Base-by-base conservation (phyloP, 2,797 vertebrate species). In the Cephalopachus bancanus region DNA sequence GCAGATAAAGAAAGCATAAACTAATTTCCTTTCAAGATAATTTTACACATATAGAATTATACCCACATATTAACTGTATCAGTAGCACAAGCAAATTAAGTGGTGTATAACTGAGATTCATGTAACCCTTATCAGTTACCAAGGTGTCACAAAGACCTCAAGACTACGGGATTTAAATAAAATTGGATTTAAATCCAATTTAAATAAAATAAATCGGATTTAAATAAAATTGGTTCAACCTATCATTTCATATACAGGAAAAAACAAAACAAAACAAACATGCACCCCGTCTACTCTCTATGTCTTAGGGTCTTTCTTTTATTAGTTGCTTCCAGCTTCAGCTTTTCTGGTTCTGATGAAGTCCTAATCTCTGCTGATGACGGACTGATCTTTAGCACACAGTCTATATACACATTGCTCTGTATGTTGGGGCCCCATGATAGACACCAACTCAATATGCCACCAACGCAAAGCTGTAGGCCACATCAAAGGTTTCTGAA, bases 11-110 rank as follows among this genome's bases (percentile, higher is more conserved):
- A 80, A 84, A 90, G 33, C 80, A 94, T 49, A 76, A 62, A 88
- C 8, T 15, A 51, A 69, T 89, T 93, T 87, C 78, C 57, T 92
- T 64, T 87, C 75, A 84, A 92, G 60, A 96, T 91, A 24, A 95
- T 64, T 91, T 84, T 96, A 76, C 30, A 80, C 60, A 93, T 72
- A 33, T 19, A 93, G 59, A 93, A 79, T 89, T 89, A 86, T 64
- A 93, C 5, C 22, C 28, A 76, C 14, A 26, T 91, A 72, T 59
- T 67, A 84, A 79, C 17, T 94, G 0, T 69, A 74, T 81, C 57
- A 79, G 30, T 49, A 89, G 80, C 10, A 74, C 24, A 64, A 92
- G 80, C 20, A 96, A 69, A 93, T 64, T n/a, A 85, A 22, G 51
- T 37, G 85, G 65, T 60, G 2, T 65, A 2, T 91, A 96, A 72